These are phyloP conservation scores for Leistus spinibarbis DNA, from an alignment of 2,888 invertebrate genomes.

Conservation along the genomic window DNA sequence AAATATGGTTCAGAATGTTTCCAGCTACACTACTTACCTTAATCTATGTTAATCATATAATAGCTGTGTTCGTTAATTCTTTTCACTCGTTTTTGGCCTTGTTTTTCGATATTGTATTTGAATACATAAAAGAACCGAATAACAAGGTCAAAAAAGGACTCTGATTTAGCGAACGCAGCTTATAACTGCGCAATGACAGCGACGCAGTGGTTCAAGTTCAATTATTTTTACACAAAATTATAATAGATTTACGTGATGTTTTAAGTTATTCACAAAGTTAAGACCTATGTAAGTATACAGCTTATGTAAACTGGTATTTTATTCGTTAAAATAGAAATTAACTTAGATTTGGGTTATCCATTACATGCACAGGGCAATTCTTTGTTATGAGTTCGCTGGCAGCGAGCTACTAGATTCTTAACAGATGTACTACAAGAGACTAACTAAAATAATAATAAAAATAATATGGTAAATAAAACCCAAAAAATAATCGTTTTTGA, in stretches of 20 bases:
- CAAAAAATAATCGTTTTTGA: slow-evolving; percentile 38
- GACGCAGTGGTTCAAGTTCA: neutral
- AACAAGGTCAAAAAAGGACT: no score
- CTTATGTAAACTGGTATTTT: neutral
- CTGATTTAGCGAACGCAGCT: no score
- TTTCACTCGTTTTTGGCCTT: no score
- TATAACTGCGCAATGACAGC: no score
- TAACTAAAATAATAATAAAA: slow-evolving; percentile 37
- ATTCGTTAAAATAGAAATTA: neutral
- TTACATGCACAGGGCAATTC: slow-evolving; percentile 23
- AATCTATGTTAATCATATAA: no score
- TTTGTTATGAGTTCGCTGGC: slow-evolving; percentile 34
- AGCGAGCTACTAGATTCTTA: slow-evolving; percentile 38
- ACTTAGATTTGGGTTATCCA: neutral
- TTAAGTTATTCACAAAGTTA: neutral
- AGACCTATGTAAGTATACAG: neutral
- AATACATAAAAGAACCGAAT: no score
- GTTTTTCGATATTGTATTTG: no score
- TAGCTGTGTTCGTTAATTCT: no score
- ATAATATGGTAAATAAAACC: slow-evolving; percentile 7
- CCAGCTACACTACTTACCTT: no score
- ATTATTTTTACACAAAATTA: neutral
- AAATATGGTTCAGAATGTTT: no score
- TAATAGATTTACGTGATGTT: neutral
- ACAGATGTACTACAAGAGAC: slow-evolving; percentile 37